Conservation (phyloP, 2,888 invertebrate species). For the Ennomos fuscantarius region DNA sequence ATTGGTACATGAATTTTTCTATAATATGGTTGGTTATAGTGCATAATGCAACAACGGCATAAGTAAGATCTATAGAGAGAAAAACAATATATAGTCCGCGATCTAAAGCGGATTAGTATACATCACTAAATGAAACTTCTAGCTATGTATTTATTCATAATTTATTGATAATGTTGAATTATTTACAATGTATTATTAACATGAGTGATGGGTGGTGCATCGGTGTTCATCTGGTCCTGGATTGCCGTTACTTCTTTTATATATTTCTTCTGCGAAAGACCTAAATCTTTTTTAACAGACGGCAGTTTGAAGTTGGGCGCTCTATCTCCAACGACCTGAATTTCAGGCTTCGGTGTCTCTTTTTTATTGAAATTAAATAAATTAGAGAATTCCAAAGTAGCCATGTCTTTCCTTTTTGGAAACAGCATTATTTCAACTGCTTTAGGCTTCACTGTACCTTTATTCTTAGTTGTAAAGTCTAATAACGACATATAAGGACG, state of each 20-base stretch:
- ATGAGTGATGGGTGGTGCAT: constrained; percentile 25
- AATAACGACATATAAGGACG: no score
- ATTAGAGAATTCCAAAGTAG: constrained; percentile 39
- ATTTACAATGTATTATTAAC: constrained; percentile 46
- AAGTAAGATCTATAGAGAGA: no score
- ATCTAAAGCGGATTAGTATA: no score
- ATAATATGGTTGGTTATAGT: no score
- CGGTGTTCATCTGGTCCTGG: constrained; percentile 41
- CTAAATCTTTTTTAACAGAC: constrained; percentile 63
- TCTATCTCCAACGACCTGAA: constrained; percentile 65
- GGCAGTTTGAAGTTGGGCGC: constrained; percentile 49
- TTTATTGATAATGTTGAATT: constrained; percentile 26
- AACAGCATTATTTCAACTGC: constrained; percentile 68
- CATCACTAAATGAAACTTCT: no score
- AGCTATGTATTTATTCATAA: constrained; percentile 8
- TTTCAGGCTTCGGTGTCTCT: constrained; percentile 46
- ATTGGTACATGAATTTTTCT: no score
- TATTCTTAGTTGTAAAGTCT: no score
- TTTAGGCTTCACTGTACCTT: constrained; percentile 50
- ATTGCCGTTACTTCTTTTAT: constrained; percentile 31
- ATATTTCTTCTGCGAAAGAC: constrained; percentile 45
- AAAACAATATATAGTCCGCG: no score
- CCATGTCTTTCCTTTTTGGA: constrained; percentile 62
- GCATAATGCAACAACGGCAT: no score
- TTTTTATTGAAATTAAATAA: constrained; percentile 17